A percentile compares a stretch with the other conserved stretches of the same genome.
phyloP scores from a whole-genome alignment of 1,140 invertebrate genomes.

The Hypsibius dujardini region DNA sequence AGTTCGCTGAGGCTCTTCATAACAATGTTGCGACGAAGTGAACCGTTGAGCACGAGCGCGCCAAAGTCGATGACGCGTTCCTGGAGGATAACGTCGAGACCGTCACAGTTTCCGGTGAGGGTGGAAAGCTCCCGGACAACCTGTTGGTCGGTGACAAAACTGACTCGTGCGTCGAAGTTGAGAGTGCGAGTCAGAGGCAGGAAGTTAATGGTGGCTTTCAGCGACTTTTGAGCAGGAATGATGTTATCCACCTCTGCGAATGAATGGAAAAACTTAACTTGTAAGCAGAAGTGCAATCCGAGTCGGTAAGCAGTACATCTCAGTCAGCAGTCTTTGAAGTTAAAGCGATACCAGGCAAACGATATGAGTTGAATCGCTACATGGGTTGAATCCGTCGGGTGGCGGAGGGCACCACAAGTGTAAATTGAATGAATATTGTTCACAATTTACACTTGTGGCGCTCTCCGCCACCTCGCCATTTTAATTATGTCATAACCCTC shows the following conservation, averaged over 20 bases:
- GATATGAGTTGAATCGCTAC: no score
- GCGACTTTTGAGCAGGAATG: background rate
- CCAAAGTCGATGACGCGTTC: background rate
- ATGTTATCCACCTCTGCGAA: background rate
- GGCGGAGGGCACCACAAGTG: no score
- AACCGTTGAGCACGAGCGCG: background rate
- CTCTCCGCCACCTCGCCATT: no score
- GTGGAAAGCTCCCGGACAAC: background rate
- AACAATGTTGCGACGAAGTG: background rate
- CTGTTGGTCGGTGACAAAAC: background rate
- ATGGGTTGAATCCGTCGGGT: no score
- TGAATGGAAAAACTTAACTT: background rate
- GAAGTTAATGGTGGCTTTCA: background rate
- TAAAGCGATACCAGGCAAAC: no score
- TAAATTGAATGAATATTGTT: no score
- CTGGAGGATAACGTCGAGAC: background rate
- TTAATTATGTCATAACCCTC: no score
- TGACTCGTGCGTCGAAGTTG: background rate
- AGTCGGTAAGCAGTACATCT: no score
- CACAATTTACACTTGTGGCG: no score
- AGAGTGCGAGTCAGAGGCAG: background rate
- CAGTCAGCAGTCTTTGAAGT: no score
- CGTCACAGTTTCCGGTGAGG: background rate
- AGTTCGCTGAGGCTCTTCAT: background rate
- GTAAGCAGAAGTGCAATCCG: no score